A percentile compares a stretch with the other conserved stretches of the same genome.
These are phyloP conservation scores for Diuraphis noxia DNA, from an alignment of 1,140 invertebrate genomes.

Conservation along the genomic window DNA sequence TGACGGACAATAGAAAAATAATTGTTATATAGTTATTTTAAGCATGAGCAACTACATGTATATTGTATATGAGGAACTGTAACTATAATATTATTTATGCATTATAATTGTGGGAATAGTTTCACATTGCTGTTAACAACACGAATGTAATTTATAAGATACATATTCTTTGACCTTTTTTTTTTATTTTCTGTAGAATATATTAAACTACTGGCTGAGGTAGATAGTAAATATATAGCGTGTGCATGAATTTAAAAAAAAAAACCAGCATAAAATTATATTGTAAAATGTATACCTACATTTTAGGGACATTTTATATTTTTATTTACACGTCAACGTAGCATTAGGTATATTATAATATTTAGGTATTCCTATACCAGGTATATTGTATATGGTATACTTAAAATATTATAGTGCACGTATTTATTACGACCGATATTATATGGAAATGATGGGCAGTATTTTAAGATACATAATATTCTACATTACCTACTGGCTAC, in stretches of 20 bases:
- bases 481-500: too few species aligned
- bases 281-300: not conserved
- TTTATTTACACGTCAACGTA: not conserved
- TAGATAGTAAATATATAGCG: not conserved
- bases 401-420: too few species aligned
- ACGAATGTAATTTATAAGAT: constrained; percentile 1
- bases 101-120: constrained; percentile 20
- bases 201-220: not conserved
- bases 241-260: not conserved
- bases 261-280: not conserved
- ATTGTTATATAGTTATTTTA: not conserved
- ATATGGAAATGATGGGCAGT: too few species aligned
- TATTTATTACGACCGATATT: too few species aligned
- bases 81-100: constrained; percentile 13
- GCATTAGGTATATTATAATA: not conserved
- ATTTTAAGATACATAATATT: too few species aligned
- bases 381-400: too few species aligned
- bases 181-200: not conserved
- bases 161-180: constrained; percentile 8
- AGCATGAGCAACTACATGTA: not conserved
- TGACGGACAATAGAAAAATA: not conserved
- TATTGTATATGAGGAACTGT: not conserved
- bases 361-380: not conserved
- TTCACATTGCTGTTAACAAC: constrained; percentile 8
- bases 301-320: not conserved